Conservation (phyloP, 2,113 vertebrate species). For the Motacilla tschutschensis region DNA sequence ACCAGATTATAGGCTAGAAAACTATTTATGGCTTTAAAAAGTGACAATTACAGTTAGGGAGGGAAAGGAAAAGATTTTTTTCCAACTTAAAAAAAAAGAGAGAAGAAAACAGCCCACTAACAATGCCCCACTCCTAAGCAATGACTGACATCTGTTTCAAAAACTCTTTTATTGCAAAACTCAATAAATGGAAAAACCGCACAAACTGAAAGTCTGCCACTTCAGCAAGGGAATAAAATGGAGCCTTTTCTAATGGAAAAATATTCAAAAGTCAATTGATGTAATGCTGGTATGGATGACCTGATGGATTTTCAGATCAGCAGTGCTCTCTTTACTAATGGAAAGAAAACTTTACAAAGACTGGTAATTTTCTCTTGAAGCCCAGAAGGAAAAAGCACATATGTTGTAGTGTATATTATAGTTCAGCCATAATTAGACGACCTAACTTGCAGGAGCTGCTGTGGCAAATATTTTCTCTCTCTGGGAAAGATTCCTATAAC, state of each 20-base stretch:
- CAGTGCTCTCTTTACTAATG: constrained; percentile 31
- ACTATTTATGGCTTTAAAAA: constrained; percentile 5
- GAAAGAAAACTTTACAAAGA: constrained; percentile 42
- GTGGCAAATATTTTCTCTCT: neutral
- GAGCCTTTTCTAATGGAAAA: constrained; percentile 60
- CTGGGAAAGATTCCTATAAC: neutral
- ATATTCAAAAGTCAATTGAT: constrained; percentile 61
- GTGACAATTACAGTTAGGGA: constrained; percentile 1
- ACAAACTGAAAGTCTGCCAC: constrained; percentile 54
- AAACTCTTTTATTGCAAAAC: constrained; percentile 53
- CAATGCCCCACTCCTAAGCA: constrained; percentile 31
- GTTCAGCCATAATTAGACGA: accelerated
- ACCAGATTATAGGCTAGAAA: constrained; percentile 22
- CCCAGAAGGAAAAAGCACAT: constrained; percentile 25
- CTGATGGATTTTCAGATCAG: constrained; percentile 57
- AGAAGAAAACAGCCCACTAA: neutral
- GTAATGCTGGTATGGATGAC: constrained; percentile 42
- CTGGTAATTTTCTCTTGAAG: constrained; percentile 33
- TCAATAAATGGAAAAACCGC: constrained; percentile 55
- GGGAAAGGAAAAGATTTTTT: neutral
- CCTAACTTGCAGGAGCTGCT: neutral
- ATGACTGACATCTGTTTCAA: constrained; percentile 60
- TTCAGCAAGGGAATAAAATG: constrained; percentile 15
- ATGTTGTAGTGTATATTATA: neutral
- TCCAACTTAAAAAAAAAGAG: neutral